Evolutionary conservation across 2,888 invertebrate species (phyloP).

Genomic region (Lochmaea capreae): DNA sequence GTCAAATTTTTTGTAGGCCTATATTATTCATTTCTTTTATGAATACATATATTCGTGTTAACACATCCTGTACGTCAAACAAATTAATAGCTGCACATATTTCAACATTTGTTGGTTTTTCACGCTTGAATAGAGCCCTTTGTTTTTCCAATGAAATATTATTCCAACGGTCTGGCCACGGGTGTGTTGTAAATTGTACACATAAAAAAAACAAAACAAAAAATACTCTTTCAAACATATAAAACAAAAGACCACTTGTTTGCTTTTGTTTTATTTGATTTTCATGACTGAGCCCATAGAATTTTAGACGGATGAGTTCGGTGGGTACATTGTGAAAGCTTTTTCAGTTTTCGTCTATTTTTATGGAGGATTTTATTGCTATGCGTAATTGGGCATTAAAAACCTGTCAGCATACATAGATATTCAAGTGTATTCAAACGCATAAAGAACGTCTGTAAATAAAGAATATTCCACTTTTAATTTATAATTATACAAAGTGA

Average conservation of each 20-base stretch:
- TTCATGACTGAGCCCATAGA: slow-evolving; percentile 12
- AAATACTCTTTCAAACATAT: slow-evolving; percentile 5
- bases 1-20: no score
- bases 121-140: slow-evolving; percentile 42
- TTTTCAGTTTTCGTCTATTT: slow-evolving; percentile 6
- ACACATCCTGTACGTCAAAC: slow-evolving; percentile 21
- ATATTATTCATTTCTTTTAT: no score
- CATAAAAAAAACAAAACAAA: slow-evolving; percentile 12
- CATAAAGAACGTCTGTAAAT: background rate
- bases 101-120: slow-evolving; percentile 38
- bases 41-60: background rate
- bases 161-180: slow-evolving; percentile 33
- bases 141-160: slow-evolving; percentile 42
- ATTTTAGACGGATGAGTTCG: background rate
- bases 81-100: slow-evolving; percentile 22
- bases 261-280: slow-evolving; percentile 27
- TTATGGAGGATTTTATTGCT: slow-evolving; percentile 9
- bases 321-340: slow-evolving; percentile 13
- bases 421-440: background rate
- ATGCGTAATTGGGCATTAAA: background rate
- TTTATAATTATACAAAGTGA: no score
- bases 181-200: slow-evolving; percentile 28
- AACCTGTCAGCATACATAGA: background rate
- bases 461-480: no score
- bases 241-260: slow-evolving; percentile 27